A percentile compares a stretch with the other conserved stretches of the same genome.
Conservation (phyloP, 1,140 invertebrate species). For the Aleiodes sp. region DNA sequence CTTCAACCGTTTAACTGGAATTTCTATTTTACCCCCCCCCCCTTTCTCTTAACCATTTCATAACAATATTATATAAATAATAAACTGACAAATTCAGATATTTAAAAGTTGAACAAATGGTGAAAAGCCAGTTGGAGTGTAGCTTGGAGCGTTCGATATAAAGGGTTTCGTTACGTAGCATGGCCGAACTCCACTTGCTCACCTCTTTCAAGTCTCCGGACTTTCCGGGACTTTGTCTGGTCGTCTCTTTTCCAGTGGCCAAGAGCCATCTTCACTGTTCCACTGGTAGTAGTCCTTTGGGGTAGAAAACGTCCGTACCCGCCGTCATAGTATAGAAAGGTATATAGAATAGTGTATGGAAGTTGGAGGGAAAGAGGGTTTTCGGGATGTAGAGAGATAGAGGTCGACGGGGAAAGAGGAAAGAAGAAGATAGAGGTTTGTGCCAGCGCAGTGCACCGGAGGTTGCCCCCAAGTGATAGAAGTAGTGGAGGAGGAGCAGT, state of each 20-base stretch:
- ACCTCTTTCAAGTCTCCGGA: slow-evolving; percentile 32
- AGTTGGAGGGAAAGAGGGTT: background rate
- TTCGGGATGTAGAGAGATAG: slow-evolving; percentile 8
- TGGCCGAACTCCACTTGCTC: slow-evolving; percentile 6
- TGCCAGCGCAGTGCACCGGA: too few relatives aligned
- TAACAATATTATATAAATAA: too few relatives aligned
- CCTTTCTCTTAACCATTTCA: too few relatives aligned
- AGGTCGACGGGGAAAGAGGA: background rate
- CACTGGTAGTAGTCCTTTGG: slow-evolving; percentile 10
- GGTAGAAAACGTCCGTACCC: slow-evolving; percentile 11
- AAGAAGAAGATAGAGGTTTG: too few relatives aligned
- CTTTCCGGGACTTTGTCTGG: slow-evolving; percentile 35
- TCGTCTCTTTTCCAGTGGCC: slow-evolving; percentile 27
- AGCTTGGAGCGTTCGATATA: slow-evolving; percentile 9
- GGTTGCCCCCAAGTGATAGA: slow-evolving; percentile 1
- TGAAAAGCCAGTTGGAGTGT: too few relatives aligned
- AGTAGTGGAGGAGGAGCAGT: slow-evolving; percentile 9
- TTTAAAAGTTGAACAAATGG: too few relatives aligned
- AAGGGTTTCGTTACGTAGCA: background rate
- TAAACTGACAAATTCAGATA: too few relatives aligned
- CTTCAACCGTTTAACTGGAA: too few relatives aligned
- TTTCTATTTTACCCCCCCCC: too few relatives aligned
- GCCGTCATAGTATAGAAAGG: background rate
- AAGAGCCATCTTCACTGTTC: slow-evolving; percentile 31
- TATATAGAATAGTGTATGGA: slow-evolving; percentile 1